phyloP scores from a whole-genome alignment of 2,888 invertebrate genomes.

The Tipula helvola region DNA sequence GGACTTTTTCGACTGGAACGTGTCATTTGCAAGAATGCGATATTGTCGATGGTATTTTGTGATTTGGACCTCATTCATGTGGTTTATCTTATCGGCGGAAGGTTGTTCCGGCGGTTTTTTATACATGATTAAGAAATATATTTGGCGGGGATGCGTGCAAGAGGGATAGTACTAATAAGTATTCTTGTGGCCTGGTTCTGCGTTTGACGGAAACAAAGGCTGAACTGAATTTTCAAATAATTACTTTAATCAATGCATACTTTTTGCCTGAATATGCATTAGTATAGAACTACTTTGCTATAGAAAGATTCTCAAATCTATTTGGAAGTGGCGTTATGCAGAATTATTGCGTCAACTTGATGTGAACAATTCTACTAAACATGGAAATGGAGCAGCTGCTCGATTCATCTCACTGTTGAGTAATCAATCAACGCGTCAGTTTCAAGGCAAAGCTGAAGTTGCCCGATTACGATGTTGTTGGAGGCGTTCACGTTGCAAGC shows the following conservation, averaged over 20 bases:
- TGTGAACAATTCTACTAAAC: too few relatives aligned
- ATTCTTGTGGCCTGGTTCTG: not conserved
- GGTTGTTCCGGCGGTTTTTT: slow-evolving; percentile 18
- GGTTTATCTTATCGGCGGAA: not conserved
- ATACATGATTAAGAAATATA: not conserved
- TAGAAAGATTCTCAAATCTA: too few relatives aligned
- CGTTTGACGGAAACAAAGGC: not conserved
- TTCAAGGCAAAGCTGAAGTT: too few relatives aligned
- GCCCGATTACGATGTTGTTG: too few relatives aligned
- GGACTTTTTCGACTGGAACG: slow-evolving; percentile 20
- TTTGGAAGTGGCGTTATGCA: too few relatives aligned
- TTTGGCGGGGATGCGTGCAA: not conserved
- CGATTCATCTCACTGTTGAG: too few relatives aligned
- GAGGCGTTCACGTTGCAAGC: too few relatives aligned
- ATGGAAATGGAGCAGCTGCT: too few relatives aligned
- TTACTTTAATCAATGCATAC: not conserved
- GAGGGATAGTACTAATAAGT: not conserved
- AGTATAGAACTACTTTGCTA: too few relatives aligned
- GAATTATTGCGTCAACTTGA: too few relatives aligned
- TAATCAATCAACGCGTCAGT: too few relatives aligned
- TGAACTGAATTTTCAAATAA: not conserved
- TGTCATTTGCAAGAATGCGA: slow-evolving; percentile 20
- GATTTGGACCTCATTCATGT: slow-evolving; percentile 26
- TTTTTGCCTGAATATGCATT: too few relatives aligned
- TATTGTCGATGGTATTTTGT: slow-evolving; percentile 30